phyloP scores from a whole-genome alignment of 1,140 invertebrate species.

The Drosophila pseudoobscura region DNA sequence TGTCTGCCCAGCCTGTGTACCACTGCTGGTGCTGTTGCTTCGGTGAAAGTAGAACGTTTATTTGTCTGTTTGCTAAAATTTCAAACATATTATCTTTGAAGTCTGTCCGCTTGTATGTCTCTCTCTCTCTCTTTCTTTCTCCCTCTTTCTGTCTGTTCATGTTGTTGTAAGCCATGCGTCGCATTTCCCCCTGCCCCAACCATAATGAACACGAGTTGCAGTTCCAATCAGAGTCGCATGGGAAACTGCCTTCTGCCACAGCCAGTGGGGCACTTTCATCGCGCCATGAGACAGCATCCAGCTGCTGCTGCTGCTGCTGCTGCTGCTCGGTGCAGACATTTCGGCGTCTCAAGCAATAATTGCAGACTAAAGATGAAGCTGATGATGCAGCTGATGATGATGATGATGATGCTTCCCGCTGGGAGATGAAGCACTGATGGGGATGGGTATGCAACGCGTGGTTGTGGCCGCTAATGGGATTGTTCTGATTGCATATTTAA shows the following conservation, averaged over 20 bases:
- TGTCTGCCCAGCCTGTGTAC: too few relatives aligned
- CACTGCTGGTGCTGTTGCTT: slow-evolving; percentile 2
- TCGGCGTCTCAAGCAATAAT: slow-evolving; percentile 24
- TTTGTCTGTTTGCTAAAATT: slow-evolving; percentile 58
- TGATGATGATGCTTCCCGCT: too few relatives aligned
- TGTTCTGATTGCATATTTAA: slow-evolving; percentile 14
- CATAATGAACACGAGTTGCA: slow-evolving; percentile 47
- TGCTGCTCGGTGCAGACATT: slow-evolving; percentile 33
- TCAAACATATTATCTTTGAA: slow-evolving; percentile 39
- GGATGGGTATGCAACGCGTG: background rate
- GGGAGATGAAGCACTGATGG: too few relatives aligned
- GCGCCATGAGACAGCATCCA: slow-evolving; percentile 1
- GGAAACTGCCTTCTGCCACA: slow-evolving; percentile 28
- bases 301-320: background rate
- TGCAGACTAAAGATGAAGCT: too few relatives aligned
- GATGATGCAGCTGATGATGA: too few relatives aligned
- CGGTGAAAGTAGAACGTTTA: slow-evolving; percentile 70
- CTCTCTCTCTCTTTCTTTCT: slow-evolving; percentile 1
- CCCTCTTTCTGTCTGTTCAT: slow-evolving; percentile 12
- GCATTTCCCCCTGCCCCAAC: slow-evolving; percentile 13
- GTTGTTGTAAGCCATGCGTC: slow-evolving; percentile 19
- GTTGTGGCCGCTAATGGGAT: slow-evolving; percentile 32
- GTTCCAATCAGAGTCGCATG: slow-evolving; percentile 28
- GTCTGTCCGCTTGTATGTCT: background rate
- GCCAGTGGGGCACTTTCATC: slow-evolving; percentile 49